Evolutionary conservation across 2,113 vertebrate species (phyloP), one percentile per base, ranked within the genome.

Genomic region (Tachuris rubrigastra): DNA sequence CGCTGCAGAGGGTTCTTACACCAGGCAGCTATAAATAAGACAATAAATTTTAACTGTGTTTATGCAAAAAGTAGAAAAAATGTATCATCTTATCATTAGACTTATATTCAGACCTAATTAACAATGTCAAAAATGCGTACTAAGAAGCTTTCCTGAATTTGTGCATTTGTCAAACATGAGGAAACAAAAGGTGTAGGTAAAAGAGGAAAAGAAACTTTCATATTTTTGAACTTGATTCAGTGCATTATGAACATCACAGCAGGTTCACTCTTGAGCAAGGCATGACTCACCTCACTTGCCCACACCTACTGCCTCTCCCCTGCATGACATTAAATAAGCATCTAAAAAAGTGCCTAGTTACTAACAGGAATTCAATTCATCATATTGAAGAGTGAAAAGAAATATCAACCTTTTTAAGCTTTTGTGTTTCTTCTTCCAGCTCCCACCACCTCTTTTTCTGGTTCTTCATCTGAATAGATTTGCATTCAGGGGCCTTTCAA

Each of bases 271-370:
- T 88, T 44, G 42, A 96, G 47, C 33, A 84, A 90, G 68, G 39
- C 59, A 90, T 96, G 95, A 97, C 59, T 97, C 93, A 94, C 65
- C 39, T 83, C 63, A 79, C 35, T 67, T 94, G 92, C 95, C 63
- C 90, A 93, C 93, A 96, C 67, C 87, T 86, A 60, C 72, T 91
- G 71, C 78, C 72, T 93, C 82, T 86, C 72, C 79, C 44, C 72
- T 95, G 85, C 88, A 41, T n/a, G 79, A 44, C 79, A 84, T 92
- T 96, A 94, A 92, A 90, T 88, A 91, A 77, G 68, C 22, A 39
- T 77, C 82, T 95, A 72, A 65, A 93, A 35, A 96, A 91, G 39
- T 94, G 60, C 63, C 71, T 88, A 56, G 55, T 85, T 93, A 81
- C 85, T 63, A 77, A 84, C 89, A 90, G 19, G 80, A 93, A 88